Evolutionary conservation across 1,140 invertebrate species (phyloP), one percentile per base, ranked within the genome.

Genomic region (Aphelenchoides fujianensis): DNA sequence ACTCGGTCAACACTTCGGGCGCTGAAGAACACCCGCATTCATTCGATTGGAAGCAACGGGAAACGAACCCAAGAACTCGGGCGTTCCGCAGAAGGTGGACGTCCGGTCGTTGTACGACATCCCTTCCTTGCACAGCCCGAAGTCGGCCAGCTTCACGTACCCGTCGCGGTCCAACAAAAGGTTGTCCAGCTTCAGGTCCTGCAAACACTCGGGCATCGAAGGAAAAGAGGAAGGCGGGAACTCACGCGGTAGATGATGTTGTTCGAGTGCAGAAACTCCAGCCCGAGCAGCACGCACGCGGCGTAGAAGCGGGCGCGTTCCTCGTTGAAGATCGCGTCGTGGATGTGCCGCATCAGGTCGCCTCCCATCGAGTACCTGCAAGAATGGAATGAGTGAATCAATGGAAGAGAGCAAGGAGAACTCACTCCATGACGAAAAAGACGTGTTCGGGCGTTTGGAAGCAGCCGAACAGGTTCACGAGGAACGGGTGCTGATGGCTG

Each of bases 271-370:
- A 99, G 89, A 89, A 96, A 99, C 87, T 99, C 94, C 79, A 99
- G 88, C 35, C 96, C 97, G 69, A 98, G 89, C 5, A 98, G 94
- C 72, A 99, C 96, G 88, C 97, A 99, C 55, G 95, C 94, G 69
- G 96, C 94, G 87, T 98, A 98, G 87, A 99, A 99, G 19, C 97
- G 94, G 72, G 95, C 93, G 62, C 97, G 89, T 19, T 92, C 91
- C 86, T 99, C 97, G 55, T 90, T 90, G 86, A 99, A 99, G 1
- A 98, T 95, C 85, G 98, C 95, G 34, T 94, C 94, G 85, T 99
- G 96, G 79, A 99, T 99, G 86, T 99, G 97, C 93, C 98, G 97
- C 97, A 99, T 99, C 28, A 99, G 89, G 88, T 99, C 97, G 63
- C 97, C 97, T 71, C 95, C 96, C 82, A 93, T 94, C 37, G 95